Conservation (phyloP, 2,797 vertebrate genomes). For the Enteromius radiatus region DNA sequence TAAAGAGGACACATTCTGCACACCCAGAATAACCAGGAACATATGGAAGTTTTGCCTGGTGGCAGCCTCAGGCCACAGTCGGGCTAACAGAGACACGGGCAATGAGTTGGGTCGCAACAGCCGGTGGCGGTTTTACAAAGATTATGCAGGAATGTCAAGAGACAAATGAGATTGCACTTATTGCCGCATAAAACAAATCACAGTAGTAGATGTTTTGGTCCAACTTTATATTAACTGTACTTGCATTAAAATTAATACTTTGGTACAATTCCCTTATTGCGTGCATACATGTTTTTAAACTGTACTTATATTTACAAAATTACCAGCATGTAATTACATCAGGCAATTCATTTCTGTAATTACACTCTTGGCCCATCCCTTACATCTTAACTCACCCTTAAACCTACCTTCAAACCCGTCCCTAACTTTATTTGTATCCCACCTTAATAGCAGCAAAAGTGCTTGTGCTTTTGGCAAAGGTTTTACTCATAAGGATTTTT, state of each 20-base stretch:
- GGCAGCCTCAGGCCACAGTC: conserved; percentile 68
- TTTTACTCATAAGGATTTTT: neutral
- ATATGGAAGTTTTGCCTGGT: conserved; percentile 82
- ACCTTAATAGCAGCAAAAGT: too few species aligned
- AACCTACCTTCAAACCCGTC: too few species aligned
- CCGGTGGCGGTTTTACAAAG: conserved; percentile 25
- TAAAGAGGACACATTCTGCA: conserved; percentile 82
- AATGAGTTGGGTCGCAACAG: neutral
- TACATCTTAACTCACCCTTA: too few species aligned
- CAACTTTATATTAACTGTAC: too few species aligned
- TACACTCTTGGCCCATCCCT: too few species aligned
- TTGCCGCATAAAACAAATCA: conserved; percentile 1
- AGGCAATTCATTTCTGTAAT: too few species aligned
- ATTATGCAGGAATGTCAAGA: conserved; percentile 41
- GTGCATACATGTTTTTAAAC: too few species aligned
- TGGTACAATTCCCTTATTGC: too few species aligned
- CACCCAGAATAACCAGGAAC: conserved; percentile 84
- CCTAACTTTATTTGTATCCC: too few species aligned
- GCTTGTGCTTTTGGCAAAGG: neutral
- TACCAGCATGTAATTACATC: too few species aligned
- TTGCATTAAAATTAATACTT: too few species aligned
- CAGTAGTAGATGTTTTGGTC: neutral
- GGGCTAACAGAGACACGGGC: conserved; percentile 29
- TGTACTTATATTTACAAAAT: too few species aligned
- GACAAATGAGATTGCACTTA: conserved; percentile 19